A percentile compares a stretch with the other conserved stretches of the same genome.
Conservation (phyloP, 2,113 vertebrate genomes). For the Oxyura jamaicensis region DNA sequence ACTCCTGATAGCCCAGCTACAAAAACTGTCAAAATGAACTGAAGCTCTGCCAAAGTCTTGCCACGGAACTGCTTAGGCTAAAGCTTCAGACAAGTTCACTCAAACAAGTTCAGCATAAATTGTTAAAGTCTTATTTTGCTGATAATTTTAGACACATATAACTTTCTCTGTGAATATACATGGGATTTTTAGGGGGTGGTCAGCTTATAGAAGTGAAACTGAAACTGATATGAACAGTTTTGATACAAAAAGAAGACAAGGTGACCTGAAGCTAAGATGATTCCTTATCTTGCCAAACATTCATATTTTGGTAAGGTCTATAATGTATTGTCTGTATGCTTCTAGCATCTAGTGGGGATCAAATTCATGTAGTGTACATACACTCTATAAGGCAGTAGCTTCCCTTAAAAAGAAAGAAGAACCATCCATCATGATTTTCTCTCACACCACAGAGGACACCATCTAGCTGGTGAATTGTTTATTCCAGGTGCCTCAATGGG, state of each 20-base stretch:
- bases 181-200: background rate
- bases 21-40: background rate
- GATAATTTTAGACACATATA: background rate
- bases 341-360: background rate
- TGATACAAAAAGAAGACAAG: background rate
- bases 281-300: background rate
- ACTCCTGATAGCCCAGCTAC: background rate
- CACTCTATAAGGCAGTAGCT: background rate
- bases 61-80: background rate
- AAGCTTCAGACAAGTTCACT: background rate
- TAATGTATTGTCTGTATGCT: background rate
- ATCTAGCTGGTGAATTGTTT: background rate
- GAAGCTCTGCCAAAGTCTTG: background rate
- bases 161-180: background rate
- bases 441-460: background rate
- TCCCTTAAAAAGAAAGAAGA: background rate
- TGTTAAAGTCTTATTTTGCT: background rate
- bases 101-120: background rate
- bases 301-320: background rate
- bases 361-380: background rate
- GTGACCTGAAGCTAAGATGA: background rate
- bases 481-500: background rate
- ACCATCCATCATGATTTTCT: background rate
- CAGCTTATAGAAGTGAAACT: background rate
- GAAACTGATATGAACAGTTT: background rate